Evolutionary conservation across 2,113 vertebrate genomes (phyloP), one percentile per base, ranked within the genome.

Genomic region (Oenanthe oenanthe): DNA sequence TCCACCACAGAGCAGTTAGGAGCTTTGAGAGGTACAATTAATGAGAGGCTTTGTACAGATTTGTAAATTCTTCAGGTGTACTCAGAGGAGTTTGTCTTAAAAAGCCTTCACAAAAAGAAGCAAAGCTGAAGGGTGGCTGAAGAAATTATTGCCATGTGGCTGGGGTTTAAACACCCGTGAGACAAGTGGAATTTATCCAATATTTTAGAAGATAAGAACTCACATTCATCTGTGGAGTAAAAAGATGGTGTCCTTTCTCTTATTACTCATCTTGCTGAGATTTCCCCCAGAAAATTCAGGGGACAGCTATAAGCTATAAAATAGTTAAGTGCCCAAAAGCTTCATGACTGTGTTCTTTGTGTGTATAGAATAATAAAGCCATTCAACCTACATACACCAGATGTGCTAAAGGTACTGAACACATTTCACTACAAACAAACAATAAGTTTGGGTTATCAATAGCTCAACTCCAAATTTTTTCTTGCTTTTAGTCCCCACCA

Each of bases 131-230:
- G 2, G 6, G 7, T 36, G 20, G 12, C 65, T 62, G 17, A 62
- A 85, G 6, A 80, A 85, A 85, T 65, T 24, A 67, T 19, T 43
- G 43, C 43, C 43, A 43, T 2, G 4, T 14, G 19, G 38, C 32
- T 54, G 42, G 20, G 19, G 17, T 54, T 84, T 63, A 47, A 62
- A 75, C n/a, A 34, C 6, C n/a, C 50, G 31, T 3, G 4, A 58
- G 0, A 66, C 10, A 80, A 71, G 29, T 19, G 15, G 87, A 85
- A 78, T 0, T 0, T 11, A 71, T 4, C 36, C 34, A 65, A 0
- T 32, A 71, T 54, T 80, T 86, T 5, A 63, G 17, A 89, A 47
- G 18, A 28, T 4, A 32, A 54, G 56, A 82, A 11, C n/a, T 57
- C 31, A 15, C 22, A 36, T 40, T 34, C 28, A 82, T 29, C 40